A percentile compares a stretch with the other conserved stretches of the same genome.
Evolutionary conservation across 2,888 invertebrate species (phyloP).

Genomic region (Elysia crispata): DNA sequence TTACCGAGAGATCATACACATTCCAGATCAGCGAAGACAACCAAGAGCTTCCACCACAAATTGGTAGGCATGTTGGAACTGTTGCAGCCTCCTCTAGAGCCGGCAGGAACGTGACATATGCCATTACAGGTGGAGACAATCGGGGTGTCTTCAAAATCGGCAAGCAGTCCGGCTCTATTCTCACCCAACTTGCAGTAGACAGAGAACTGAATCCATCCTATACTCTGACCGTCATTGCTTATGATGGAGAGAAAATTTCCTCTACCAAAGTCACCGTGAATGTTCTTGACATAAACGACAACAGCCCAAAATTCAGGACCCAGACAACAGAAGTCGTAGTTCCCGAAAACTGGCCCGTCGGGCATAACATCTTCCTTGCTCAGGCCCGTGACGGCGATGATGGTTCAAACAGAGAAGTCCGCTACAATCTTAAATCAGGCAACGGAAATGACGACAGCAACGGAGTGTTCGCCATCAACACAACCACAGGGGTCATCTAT

Average conservation of each 20-base stretch:
- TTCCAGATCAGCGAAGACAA: constrained; percentile 91
- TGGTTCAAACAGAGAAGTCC: constrained; percentile 91
- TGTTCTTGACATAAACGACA: constrained; percentile 93
- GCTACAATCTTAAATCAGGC: constrained; percentile 86
- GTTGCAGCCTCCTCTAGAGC: constrained; percentile 78
- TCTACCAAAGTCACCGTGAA: constrained; percentile 88
- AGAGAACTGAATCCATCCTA: constrained; percentile 89
- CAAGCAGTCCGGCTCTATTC: constrained; percentile 87
- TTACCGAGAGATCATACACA: constrained; percentile 82
- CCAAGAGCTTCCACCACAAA: constrained; percentile 81
- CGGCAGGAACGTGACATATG: constrained; percentile 57
- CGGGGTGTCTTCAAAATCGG: constrained; percentile 88
- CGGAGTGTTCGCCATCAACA: constrained; percentile 89
- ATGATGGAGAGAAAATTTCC: constrained; percentile 86
- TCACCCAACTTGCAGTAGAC: constrained; percentile 88
- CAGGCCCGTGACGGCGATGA: constrained; percentile 91
- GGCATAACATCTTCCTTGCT: constrained; percentile 93
- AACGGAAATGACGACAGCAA: constrained; percentile 80
- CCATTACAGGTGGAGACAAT: constrained; percentile 88
- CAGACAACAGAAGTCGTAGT: constrained; percentile 82
- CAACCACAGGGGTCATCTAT: constrained; percentile 92
- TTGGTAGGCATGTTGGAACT: constrained; percentile 87
- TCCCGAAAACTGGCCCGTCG: constrained; percentile 93
- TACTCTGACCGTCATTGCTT: constrained; percentile 88
- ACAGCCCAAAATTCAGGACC: constrained; percentile 83